phyloP scores from a whole-genome alignment of 1,140 invertebrate genomes.

The Drosophila grimshawi region DNA sequence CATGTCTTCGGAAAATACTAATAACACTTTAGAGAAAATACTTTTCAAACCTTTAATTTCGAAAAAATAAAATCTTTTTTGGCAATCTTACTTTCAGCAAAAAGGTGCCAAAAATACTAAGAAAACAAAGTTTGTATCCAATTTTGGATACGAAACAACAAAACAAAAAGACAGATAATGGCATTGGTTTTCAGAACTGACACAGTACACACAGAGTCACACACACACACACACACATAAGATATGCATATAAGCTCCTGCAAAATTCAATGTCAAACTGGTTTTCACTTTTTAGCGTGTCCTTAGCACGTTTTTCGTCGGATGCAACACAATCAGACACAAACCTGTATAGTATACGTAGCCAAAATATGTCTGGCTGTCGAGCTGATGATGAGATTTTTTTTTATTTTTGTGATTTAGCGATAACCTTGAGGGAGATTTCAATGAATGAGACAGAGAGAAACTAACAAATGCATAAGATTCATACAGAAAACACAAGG shows the following conservation, averaged over 20 bases:
- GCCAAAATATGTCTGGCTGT: conserved; percentile 30
- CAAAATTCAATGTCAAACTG: conserved; percentile 71
- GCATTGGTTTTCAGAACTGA: conserved; percentile 61
- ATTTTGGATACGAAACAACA: neutral
- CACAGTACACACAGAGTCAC: no score
- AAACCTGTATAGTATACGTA: conserved; percentile 28
- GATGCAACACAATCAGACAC: conserved; percentile 15
- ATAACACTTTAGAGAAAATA: no score
- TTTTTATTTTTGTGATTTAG: conserved; percentile 57
- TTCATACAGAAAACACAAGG: conserved; percentile 58
- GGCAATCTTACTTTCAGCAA: neutral
- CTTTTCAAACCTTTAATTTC: no score
- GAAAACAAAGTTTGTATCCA: neutral
- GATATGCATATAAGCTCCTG: conserved; percentile 39
- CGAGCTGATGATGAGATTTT: conserved; percentile 16
- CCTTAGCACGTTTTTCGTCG: conserved; percentile 70
- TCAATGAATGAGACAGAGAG: conserved; percentile 53
- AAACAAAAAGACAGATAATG: conserved; percentile 21
- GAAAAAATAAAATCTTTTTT: neutral
- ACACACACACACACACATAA: conserved; percentile 27
- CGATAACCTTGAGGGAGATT: conserved; percentile 78
- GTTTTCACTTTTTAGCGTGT: conserved; percentile 73
- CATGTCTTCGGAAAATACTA: no score
- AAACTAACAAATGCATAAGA: conserved; percentile 62
- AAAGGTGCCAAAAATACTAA: no score